phyloP scores from a whole-genome alignment of 2,888 invertebrate species.

The Theristus sp. region DNA sequence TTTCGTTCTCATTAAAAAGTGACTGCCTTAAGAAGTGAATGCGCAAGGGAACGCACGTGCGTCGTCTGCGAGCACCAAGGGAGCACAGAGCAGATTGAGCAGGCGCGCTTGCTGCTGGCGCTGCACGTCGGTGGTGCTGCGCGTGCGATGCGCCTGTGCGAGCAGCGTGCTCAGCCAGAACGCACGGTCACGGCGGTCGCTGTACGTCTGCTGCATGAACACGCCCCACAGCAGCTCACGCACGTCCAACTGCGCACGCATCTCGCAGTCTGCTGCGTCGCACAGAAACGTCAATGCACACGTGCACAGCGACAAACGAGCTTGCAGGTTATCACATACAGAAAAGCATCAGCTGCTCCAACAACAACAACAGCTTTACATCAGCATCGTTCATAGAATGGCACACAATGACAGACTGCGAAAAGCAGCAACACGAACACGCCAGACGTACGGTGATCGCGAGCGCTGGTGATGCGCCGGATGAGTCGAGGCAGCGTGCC shows the following conservation, averaged over 20 bases:
- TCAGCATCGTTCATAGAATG: no score
- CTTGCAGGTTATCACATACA: no score
- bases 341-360: no score
- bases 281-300: no score
- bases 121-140: neutral
- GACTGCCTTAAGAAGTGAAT: no score
- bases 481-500: neutral
- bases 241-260: neutral
- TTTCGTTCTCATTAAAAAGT: no score
- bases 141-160: no score
- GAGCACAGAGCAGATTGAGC: slow-evolving; percentile 4
- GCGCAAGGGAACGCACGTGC: neutral
- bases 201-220: neutral
- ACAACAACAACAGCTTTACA: no score
- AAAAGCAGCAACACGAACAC: no score
- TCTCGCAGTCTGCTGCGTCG: neutral
- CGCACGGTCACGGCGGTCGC: neutral
- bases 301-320: no score
- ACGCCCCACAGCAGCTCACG: neutral
- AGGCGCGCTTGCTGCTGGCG: slow-evolving; percentile 1
- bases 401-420: no score
- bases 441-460: no score
- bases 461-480: neutral
- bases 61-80: neutral
- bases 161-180: slow-evolving; percentile 4